These are phyloP conservation scores for Litocranius walleri DNA, from an alignment of 2,113 vertebrate genomes.

Conservation along the genomic window DNA sequence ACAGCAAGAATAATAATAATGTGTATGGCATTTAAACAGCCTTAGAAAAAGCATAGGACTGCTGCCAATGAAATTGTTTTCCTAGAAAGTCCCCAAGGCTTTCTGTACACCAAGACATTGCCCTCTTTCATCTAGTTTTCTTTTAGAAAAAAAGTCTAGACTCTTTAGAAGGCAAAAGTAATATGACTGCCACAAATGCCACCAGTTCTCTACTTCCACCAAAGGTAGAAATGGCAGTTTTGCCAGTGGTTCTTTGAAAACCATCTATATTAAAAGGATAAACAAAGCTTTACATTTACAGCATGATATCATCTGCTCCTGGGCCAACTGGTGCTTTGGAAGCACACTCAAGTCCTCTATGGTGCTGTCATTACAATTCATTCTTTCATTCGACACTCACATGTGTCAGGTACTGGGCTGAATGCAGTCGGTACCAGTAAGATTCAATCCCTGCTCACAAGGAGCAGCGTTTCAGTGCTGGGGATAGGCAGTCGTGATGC, in stretches of 20 bases:
- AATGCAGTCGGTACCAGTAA: neutral
- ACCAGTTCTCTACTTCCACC: neutral
- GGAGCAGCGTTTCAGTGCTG: too few relatives aligned
- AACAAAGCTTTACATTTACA: neutral
- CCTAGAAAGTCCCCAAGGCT: slow-evolving; percentile 4
- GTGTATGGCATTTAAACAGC: neutral
- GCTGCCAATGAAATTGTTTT: slow-evolving; percentile 18
- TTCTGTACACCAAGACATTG: neutral
- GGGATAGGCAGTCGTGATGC: neutral
- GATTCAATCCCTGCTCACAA: neutral
- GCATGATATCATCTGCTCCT: neutral
- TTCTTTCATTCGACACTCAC: neutral
- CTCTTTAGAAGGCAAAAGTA: neutral
- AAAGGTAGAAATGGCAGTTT: neutral
- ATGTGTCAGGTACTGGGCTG: neutral
- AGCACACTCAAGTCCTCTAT: neutral
- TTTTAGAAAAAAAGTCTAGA: neutral
- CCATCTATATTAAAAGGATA: neutral
- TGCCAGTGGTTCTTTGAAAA: neutral
- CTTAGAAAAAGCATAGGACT: neutral
- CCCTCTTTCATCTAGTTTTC: neutral
- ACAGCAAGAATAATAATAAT: neutral
- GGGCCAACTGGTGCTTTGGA: neutral
- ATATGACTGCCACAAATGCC: neutral
- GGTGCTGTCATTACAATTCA: neutral